Base-by-base conservation (phyloP, 35 echinoderm and acorn worm species). In the Diadema setosum region DNA sequence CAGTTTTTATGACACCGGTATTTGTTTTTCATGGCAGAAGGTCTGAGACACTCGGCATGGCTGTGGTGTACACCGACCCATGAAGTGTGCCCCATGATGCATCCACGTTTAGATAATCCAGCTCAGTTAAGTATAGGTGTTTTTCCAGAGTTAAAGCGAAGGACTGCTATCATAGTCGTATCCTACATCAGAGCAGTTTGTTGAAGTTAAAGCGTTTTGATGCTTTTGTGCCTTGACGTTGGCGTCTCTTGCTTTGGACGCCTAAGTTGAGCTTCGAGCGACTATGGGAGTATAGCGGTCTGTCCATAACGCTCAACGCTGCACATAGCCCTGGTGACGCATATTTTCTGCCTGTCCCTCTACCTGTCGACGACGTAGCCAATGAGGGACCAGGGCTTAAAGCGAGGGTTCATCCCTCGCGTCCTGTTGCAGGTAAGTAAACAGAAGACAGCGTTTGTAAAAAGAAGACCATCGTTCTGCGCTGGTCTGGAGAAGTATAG, bases 301-400 rank as follows among this genome's bases (percentile, higher is more conserved):
- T 82, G 86, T 88, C 85, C 83, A 75, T n/a, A n/a, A 58, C 59
- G 45, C 17, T 86, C 84, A 40, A 63, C 63, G 15, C 84, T 39
- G 21, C 65, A 81, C 85, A 87, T 80, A 4, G 85, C 65, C 40
- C 37, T 81, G 4, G 86, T 81, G 12, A 58, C 70, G 24, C 32
- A 34, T 1, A 88, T 30, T 21, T 88, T 70, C 4, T 56, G 36
- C 34, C 41, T 88, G 46, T 88, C 86, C 12, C 42, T 81, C 21
- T 80, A 44, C 9, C 86, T 46, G 48, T 11, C 48, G n/a, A 69
- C 44, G n/a, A 86, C 35, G 41, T 69, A 86, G 56, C 67, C 57
- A 30, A 86, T 43, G 58, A 86, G 52, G 35, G 63, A 39, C 83
- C 83, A 86, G 29, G 63, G 83, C 39, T 86, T 86, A 23, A 49